Evolutionary conservation across 2,113 vertebrate species (phyloP), one percentile per base, ranked within the genome.

Genomic region (Leptobrachium leishanense): DNA sequence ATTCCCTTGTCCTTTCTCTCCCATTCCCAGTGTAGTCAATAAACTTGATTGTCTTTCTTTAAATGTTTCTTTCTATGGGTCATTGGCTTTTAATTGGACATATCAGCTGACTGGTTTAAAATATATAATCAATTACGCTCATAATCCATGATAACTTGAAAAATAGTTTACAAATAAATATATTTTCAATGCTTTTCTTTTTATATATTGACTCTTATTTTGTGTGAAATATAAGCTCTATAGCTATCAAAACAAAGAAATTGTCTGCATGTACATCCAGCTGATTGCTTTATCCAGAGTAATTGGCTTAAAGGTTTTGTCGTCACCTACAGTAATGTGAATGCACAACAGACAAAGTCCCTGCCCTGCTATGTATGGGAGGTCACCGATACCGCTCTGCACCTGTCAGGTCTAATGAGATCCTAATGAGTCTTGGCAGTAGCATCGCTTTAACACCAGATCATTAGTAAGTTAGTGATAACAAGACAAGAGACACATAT

Each of bases 381-480:
- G 57, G 68, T 68, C 78, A 62, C 43, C 6, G 9, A 63, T 67
- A 41, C 63, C 31, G 7, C n/a, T n/a, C 11, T 79, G 81, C 75
- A 72, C 75, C 82, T 84, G 82, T 78, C 75, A 79, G 42, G 62
- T n/a, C 53, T 82, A 84, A 84, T 84, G 75, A 82, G 75, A 68
- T 68, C 67, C 41, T 75, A 84, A 84, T 82, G 71, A 81, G 82
- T 43, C 57, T 53, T 11, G 39, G 57, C 65, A 63, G 50, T 63
- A 72, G 66, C 59, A 83, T 40, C 55, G 13, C 69, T 62, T 43
- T 68, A 74, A 59, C 75, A 74, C 76, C 63, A 69, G 43, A 55
- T 71, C 75, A 83, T 69, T 74, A 77, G 70, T 13, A 72, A 65
- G 57, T 54, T 10, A 68, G 63, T 74, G 53, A 81, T 74, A 55